phyloP scores from a whole-genome alignment of 2,888 invertebrate species.

The Epinotia ramella region DNA sequence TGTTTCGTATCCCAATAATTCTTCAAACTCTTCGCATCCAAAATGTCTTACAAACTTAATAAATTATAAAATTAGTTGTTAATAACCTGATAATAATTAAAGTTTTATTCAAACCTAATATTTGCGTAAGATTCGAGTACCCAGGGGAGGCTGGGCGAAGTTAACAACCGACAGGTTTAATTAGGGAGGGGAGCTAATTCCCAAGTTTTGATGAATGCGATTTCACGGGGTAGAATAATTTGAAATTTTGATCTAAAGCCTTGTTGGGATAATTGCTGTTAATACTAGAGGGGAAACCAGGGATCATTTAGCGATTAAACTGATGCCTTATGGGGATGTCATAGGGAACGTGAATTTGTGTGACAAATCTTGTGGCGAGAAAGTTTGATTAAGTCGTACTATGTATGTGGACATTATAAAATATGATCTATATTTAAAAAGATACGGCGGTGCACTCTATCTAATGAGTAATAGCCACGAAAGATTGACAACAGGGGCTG shows the following conservation, averaged over 20 bases:
- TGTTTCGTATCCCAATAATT: conserved; percentile 10
- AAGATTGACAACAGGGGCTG: no score
- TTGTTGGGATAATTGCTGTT: conserved; percentile 71
- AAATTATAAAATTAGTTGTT: conserved; percentile 43
- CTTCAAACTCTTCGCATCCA: conserved; percentile 11
- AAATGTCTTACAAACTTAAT: conserved; percentile 32
- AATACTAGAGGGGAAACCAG: conserved; percentile 54
- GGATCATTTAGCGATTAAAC: conserved; percentile 36
- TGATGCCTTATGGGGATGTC: conserved; percentile 26
- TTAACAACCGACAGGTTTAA: conserved; percentile 80
- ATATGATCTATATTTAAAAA: no score
- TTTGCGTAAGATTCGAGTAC: conserved; percentile 71
- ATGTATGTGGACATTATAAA: neutral
- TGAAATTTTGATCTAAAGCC: conserved; percentile 77
- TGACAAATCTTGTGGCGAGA: conserved; percentile 7
- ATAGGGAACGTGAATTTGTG: neutral
- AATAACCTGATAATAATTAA: conserved; percentile 64
- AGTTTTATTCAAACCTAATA: conserved; percentile 77
- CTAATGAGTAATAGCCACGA: no score
- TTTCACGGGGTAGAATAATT: conserved; percentile 69
- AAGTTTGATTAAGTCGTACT: neutral
- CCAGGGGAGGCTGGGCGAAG: conserved; percentile 60
- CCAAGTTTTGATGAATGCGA: conserved; percentile 84
- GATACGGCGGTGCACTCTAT: no score
- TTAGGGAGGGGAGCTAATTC: conserved; percentile 79